These are phyloP conservation scores for Eilema griseolum DNA, from an alignment of 2,888 invertebrate species.

Conservation along the genomic window DNA sequence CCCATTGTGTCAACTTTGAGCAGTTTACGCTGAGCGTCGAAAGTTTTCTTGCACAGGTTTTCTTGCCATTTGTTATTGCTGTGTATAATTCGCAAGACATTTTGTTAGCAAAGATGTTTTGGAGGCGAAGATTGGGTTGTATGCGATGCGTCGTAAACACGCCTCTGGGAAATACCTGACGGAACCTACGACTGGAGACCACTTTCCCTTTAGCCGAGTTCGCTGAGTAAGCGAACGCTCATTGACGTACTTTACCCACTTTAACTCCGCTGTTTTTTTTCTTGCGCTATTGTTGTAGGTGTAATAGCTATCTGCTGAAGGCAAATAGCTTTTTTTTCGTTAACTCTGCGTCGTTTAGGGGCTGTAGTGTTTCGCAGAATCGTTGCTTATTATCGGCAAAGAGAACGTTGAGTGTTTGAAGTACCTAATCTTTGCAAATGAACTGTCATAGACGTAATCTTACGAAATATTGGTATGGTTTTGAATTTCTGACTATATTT, in stretches of 20 bases:
- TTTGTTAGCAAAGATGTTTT: conserved; percentile 57
- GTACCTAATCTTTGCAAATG: not conserved
- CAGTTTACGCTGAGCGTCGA: conserved; percentile 45
- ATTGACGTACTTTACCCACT: conserved; percentile 62
- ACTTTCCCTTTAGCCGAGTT: conserved; percentile 42
- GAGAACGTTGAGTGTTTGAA: conserved; percentile 10
- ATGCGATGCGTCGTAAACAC: conserved; percentile 70
- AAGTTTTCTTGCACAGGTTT: conserved; percentile 53
- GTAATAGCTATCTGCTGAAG: conserved; percentile 46
- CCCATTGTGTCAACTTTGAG: conserved; percentile 52
- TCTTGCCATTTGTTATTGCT: conserved; percentile 62
- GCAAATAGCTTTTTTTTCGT: conserved; percentile 49
- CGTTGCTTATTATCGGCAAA: conserved; percentile 31
- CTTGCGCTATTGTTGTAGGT: conserved; percentile 52
- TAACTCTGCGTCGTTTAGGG: conserved; percentile 38
- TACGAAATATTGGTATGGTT: not conserved
- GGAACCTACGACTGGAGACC: conserved; percentile 51
- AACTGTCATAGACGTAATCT: not conserved
- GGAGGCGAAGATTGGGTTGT: conserved; percentile 65
- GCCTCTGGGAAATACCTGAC: conserved; percentile 75
- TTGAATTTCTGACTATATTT: not conserved
- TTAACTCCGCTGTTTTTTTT: conserved; percentile 58
- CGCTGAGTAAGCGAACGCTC: conserved; percentile 70
- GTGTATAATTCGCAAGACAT: conserved; percentile 65
- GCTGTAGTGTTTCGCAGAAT: conserved; percentile 44